phyloP scores from a whole-genome alignment of 2,797 vertebrate species.

The Eulemur mongoz region DNA sequence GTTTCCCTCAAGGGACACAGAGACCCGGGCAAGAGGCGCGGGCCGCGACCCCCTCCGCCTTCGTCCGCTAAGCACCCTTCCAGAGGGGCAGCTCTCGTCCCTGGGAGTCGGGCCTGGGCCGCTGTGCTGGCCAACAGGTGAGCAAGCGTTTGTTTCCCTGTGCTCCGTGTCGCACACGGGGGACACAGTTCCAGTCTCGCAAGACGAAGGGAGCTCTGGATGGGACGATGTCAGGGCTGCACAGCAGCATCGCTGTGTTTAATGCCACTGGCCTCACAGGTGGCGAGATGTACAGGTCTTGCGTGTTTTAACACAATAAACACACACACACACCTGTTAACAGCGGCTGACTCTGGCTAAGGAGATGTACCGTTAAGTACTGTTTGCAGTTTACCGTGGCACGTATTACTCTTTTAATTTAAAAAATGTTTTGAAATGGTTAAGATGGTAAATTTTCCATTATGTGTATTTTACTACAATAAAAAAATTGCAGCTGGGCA shows the following conservation, averaged over 20 bases:
- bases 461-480: not conserved
- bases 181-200: not conserved
- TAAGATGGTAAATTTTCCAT: not conserved
- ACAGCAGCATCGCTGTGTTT: accelerated
- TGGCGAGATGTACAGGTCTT: not conserved
- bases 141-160: too few species aligned
- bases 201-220: not conserved
- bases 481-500: not conserved
- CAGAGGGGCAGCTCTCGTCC: too few species aligned
- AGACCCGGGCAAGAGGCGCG: too few species aligned
- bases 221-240: accelerated
- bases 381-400: not conserved
- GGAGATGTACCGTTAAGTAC: not conserved
- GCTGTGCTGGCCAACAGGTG: too few species aligned
- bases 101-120: too few species aligned
- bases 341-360: not conserved
- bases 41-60: too few species aligned
- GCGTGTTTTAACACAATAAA: not conserved
- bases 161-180: too few species aligned
- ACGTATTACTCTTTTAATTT: not conserved
- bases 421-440: not conserved
- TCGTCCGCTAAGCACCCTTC: too few species aligned
- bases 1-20: too few species aligned
- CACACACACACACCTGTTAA: not conserved
- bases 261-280: not conserved